These are phyloP conservation scores for Monomorium pharaonis DNA, from an alignment of 1,140 invertebrate species.

Conservation along the genomic window DNA sequence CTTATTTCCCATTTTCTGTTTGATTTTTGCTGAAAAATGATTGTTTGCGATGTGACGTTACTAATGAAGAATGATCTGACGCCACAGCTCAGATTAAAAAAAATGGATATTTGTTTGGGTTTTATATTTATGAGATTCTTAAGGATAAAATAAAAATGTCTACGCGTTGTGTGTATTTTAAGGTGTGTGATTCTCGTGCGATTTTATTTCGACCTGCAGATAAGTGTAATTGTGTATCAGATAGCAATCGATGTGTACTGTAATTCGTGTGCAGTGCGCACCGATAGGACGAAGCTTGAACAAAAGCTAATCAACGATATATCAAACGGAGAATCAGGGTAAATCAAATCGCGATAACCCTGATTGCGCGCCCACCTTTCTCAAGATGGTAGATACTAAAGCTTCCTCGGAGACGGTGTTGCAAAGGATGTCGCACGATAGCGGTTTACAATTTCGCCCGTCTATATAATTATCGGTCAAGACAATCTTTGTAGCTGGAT, in stretches of 20 bases:
- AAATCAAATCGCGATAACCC: slow-evolving; percentile 56
- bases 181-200: too few species aligned
- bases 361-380: not conserved
- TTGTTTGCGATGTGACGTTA: too few species aligned
- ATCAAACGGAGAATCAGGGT: slow-evolving; percentile 16
- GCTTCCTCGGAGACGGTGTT: slow-evolving; percentile 6
- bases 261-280: not conserved
- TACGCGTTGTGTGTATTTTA: too few species aligned
- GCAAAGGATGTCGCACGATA: slow-evolving; percentile 63
- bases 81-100: too few species aligned
- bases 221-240: not conserved
- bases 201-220: not conserved
- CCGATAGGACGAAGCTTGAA: not conserved
- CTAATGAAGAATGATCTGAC: too few species aligned
- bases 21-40: too few species aligned
- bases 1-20: too few species aligned
- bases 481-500: slow-evolving; percentile 76
- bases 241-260: not conserved
- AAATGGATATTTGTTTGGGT: too few species aligned
- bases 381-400: slow-evolving; percentile 40
- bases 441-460: slow-evolving; percentile 74
- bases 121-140: not conserved
- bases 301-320: slow-evolving; percentile 18
- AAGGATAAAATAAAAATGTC: not conserved
- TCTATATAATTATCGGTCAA: slow-evolving; percentile 76